Base-by-base conservation (phyloP, 2,888 invertebrate genomes). In the Lumbricus terrestris region DNA sequence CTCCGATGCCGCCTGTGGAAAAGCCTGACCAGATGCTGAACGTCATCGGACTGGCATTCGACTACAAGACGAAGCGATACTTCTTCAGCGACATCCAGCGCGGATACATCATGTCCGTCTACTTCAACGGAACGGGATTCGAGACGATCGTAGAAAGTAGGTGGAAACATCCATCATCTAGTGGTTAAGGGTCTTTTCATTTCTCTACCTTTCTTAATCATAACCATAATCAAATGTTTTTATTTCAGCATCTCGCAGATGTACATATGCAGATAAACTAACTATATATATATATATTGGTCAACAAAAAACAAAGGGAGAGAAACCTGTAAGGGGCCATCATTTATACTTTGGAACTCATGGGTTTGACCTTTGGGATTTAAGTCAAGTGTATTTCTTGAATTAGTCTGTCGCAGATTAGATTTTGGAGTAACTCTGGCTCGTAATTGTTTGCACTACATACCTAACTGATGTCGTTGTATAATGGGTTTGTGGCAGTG, bases 11-110 rank as follows among this genome's bases (percentile, higher is more conserved):
- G 88, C 96, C 96, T 82, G 97, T 98, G 90, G 96, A 96, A 92
- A 96, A 97, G 94, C 38, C 85, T 18, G 54, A 96, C 91, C 96
- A 97, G 94, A 97, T 98, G 96, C 96, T 97, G 90, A 98, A 98
- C 95, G 97, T 97, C 18, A 97, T 98, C 93, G 97, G 97, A 37
- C 96, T 98, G 90, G 96, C 97, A 2, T 97, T 97, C 95, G 97
- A 97, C 95, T 97, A 97, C 95, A 95, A 95, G 91, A 95, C 95
- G 54, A 96, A 96, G 92, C 95, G 96, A 89, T 95, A 98, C 89
- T 98, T 97, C 95, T 98, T 97, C 95, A 98, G 98, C 0, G 98
- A 98, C 95, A 97, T 98, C 92, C 97, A 97, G 94, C 96, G 97
- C 93, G 97, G 97, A 90, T 96, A 97, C 92, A 97, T 98, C 93